phyloP scores from a whole-genome alignment of 2,888 invertebrate species.

The Cactoblastis cactorum region DNA sequence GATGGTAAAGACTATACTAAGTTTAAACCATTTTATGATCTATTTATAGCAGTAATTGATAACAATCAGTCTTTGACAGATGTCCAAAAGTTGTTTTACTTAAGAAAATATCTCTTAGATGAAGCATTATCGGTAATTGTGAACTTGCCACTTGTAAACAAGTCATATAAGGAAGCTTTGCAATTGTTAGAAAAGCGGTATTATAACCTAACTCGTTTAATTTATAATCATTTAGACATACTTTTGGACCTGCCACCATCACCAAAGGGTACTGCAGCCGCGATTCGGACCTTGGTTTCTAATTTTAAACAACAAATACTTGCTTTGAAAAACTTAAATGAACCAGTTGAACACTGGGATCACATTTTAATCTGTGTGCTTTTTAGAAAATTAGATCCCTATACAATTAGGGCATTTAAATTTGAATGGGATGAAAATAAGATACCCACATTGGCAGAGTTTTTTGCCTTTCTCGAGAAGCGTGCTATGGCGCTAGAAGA shows the following conservation, averaged over 20 bases:
- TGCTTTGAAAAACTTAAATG: slow-evolving; percentile 15
- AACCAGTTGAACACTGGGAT: slow-evolving; percentile 13
- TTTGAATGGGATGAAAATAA: slow-evolving; percentile 12
- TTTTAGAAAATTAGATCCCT: slow-evolving; percentile 14
- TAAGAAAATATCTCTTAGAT: slow-evolving; percentile 15
- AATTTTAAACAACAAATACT: slow-evolving; percentile 16
- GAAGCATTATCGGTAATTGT: slow-evolving; percentile 15
- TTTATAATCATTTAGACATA: slow-evolving; percentile 14
- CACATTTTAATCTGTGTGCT: slow-evolving; percentile 14
- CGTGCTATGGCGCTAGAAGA: slow-evolving; percentile 1
- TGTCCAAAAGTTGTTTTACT: slow-evolving; percentile 21
- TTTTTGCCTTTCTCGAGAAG: slow-evolving; percentile 2
- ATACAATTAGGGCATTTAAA: slow-evolving; percentile 15
- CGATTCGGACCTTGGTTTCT: slow-evolving; percentile 19
- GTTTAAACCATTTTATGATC: slow-evolving; percentile 18
- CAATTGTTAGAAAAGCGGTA: slow-evolving; percentile 15
- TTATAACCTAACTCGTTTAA: slow-evolving; percentile 17
- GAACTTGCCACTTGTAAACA: slow-evolving; percentile 17
- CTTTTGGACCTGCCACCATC: slow-evolving; percentile 16
- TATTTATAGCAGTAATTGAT: slow-evolving; percentile 23
- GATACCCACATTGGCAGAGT: slow-evolving; percentile 12
- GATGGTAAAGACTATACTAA: slow-evolving; percentile 18
- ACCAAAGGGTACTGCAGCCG: slow-evolving; percentile 21
- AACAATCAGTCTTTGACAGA: slow-evolving; percentile 17
- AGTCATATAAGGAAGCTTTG: slow-evolving; percentile 17